Percentiles rank a stretch among this genome's conserved stretches.
Conservation (phyloP, 2,113 vertebrate genomes). For the Scomber colias region DNA sequence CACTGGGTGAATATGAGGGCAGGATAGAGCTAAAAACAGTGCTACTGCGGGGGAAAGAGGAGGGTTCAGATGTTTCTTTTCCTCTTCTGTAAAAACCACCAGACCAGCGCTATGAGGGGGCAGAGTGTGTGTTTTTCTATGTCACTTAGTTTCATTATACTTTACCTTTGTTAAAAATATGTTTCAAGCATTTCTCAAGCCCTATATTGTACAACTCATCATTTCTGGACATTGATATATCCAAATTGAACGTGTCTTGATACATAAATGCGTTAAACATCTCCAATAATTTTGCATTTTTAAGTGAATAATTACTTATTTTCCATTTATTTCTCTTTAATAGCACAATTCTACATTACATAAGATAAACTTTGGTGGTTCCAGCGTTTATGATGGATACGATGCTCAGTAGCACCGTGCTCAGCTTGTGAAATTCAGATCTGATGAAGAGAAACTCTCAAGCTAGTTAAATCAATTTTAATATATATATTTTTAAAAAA, state of each 20-base stretch:
- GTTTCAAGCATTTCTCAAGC: neutral
- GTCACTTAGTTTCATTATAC: constrained; percentile 33
- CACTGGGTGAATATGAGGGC: constrained; percentile 33
- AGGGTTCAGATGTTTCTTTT: constrained; percentile 52
- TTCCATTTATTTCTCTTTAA: neutral
- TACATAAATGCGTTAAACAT: neutral
- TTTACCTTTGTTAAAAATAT: neutral
- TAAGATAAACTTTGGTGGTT: neutral
- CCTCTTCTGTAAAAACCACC: constrained; percentile 57
- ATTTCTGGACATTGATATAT: too few species aligned
- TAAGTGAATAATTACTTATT: too few species aligned
- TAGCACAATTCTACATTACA: neutral
- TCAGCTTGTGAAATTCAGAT: constrained; percentile 12
- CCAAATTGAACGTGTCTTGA: neutral
- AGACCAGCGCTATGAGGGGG: neutral
- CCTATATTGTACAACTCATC: too few species aligned
- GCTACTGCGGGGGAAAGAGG: constrained; percentile 58
- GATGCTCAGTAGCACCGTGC: neutral
- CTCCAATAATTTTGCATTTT: too few species aligned
- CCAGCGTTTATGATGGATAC: neutral
- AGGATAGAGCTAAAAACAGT: constrained; percentile 50
- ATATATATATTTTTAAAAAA: neutral
- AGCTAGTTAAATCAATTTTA: neutral
- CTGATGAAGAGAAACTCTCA: constrained; percentile 21
- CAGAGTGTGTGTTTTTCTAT: neutral